Evolutionary conservation across 2,113 vertebrate genomes (phyloP).

Genomic region (Festucalex cinctus): DNA sequence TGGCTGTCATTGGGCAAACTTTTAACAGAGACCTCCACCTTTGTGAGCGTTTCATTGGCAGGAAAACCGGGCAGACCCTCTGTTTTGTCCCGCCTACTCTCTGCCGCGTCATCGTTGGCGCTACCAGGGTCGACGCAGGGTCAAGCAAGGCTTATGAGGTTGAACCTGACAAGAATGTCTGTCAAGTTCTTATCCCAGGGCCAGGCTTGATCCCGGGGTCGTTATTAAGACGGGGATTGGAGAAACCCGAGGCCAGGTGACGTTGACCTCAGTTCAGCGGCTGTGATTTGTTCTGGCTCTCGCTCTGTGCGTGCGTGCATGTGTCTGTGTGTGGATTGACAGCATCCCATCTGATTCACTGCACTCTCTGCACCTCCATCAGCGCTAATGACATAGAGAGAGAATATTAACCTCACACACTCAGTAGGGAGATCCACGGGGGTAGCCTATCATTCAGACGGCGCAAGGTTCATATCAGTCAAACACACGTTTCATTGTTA

Average conservation of each 20-base stretch:
- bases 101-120: conserved; percentile 68
- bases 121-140: conserved; percentile 70
- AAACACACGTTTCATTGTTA: conserved; percentile 29
- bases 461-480: conserved; percentile 44
- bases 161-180: conserved; percentile 85
- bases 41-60: conserved; percentile 7
- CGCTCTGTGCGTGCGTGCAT: conserved; percentile 75
- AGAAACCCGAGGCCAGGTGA: conserved; percentile 61
- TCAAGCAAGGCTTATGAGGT: conserved; percentile 87
- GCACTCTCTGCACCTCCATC: conserved; percentile 88
- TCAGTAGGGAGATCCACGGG: conserved; percentile 84
- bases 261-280: conserved; percentile 84
- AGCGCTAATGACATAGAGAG: conserved; percentile 97
- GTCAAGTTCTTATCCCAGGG: conserved; percentile 87
- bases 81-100: conserved; percentile 3
- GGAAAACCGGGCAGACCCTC: conserved; percentile 12
- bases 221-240: conserved; percentile 83
- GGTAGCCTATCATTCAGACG: conserved; percentile 91
- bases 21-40: conserved; percentile 21
- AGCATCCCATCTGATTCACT: conserved; percentile 96
- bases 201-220: conserved; percentile 81
- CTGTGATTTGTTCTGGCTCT: conserved; percentile 91
- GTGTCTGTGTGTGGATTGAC: conserved; percentile 81
- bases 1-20: conserved; percentile 23
- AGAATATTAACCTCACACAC: conserved; percentile 99